Base-by-base conservation (phyloP, 2,888 invertebrate genomes). In the Vanessa cardui region DNA sequence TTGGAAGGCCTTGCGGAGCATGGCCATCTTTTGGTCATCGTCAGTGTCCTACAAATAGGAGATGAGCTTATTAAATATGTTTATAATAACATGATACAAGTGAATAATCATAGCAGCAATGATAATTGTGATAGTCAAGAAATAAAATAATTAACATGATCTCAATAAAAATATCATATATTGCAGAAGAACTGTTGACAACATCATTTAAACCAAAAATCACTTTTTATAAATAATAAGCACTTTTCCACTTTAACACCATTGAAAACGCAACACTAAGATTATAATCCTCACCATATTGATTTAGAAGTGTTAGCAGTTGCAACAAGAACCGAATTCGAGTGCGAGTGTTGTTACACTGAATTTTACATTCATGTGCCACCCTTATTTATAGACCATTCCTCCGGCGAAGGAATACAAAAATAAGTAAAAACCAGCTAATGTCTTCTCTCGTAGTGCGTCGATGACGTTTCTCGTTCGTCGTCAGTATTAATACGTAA, bases 1-100 rank as follows among this genome's bases (percentile, higher is more conserved):
- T 91, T 98, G 97, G 94, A 98, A 98, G 79, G 98, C 98, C 90
- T 97, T 98, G 85, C 97, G 96, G 94, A 98, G 96, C 91, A 98
- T 97, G 93, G 95, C 96, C 94, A 95, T 94, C 90, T 96, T 96
- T 86, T 96, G 96, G 77, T 96, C 96, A 82, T 96, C 96, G 83
- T 96, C 96, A 69, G 89, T 82, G 75, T 93, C 93, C 93, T 93
- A 74, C 76, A 68, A 73, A 68, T 26, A 63, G n/a, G 5, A 54
- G 26, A 7, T 26, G 6, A 33, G 49, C 2, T 45, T 54, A 54
- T 54, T 16, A 7, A 26, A 39, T 3, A 39, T 39, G 12, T 39
- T 12, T 12, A 39, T 39, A 39, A 54, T 31, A 31, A 16, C 18
- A 50, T 0, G 16, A 9, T 16, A 16, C 2, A 31, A 16, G n/a